These are phyloP conservation scores for Melanerpes formicivorus DNA, from an alignment of 2,113 vertebrate species.

Conservation along the genomic window DNA sequence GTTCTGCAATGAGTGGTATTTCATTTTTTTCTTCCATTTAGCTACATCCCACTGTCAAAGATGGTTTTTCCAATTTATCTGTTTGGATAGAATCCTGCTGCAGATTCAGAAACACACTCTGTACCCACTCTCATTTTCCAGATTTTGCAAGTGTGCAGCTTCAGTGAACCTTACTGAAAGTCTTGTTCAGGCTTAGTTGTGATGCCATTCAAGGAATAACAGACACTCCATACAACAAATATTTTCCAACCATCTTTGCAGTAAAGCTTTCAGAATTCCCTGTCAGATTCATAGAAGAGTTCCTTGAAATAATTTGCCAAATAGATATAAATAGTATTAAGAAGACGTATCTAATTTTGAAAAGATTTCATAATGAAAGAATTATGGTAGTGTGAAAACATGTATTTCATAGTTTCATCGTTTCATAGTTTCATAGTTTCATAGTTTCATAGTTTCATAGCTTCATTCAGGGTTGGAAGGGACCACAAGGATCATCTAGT, in stretches of 20 bases:
- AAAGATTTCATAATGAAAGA: not conserved
- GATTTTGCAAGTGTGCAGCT: not conserved
- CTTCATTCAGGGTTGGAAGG: too few relatives aligned
- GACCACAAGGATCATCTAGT: too few relatives aligned
- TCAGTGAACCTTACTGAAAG: not conserved
- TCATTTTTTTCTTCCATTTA: not conserved
- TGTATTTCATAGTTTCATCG: too few relatives aligned
- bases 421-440: too few relatives aligned
- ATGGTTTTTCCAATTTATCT: not conserved
- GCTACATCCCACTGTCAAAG: not conserved
- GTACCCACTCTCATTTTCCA: not conserved
- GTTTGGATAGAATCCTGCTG: not conserved
- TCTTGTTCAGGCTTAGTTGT: not conserved
- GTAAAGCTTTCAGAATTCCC: not conserved
- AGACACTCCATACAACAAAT: not conserved
- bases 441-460: too few relatives aligned
- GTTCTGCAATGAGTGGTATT: not conserved
- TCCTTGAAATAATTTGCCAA: not conserved
- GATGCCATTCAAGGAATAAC: not conserved
- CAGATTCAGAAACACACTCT: not conserved
- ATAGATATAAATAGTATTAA: not conserved
- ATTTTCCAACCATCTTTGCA: not conserved
- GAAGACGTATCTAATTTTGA: not conserved
- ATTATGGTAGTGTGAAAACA: not conserved
- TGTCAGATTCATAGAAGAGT: not conserved